Conservation (phyloP, 37 sponge, comb jelly and placozoan species). For the Theonella swinhoei region DNA sequence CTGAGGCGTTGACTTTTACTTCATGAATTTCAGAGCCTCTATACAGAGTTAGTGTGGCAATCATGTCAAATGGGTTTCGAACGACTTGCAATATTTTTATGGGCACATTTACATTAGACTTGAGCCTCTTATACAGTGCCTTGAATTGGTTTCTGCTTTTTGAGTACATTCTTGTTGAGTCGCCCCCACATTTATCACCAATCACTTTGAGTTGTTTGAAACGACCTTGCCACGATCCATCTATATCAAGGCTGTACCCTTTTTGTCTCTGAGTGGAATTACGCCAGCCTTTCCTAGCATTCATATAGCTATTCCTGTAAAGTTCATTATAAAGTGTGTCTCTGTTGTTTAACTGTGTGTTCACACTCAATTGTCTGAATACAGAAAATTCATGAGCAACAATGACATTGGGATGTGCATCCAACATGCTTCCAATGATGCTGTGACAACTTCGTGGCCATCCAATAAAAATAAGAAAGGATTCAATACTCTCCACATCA, state of each 20-base stretch:
- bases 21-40: conserved; percentile 8
- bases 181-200: conserved; percentile 54
- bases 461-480: conserved; percentile 35
- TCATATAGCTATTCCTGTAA: conserved; percentile 31
- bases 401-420: conserved; percentile 41
- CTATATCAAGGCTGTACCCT: conserved; percentile 37
- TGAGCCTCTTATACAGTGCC: not conserved
- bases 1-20: conserved; percentile 8
- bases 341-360: not conserved
- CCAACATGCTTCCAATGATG: conserved; percentile 34
- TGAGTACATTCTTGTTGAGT: conserved; percentile 23
- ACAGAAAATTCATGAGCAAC: conserved; percentile 35
- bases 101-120: conserved; percentile 8
- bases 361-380: not conserved
- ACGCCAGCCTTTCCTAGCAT: conserved; percentile 21
- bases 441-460: conserved; percentile 47
- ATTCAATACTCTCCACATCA: not conserved
- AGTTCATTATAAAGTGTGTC: conserved; percentile 19
- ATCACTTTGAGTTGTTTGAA: conserved; percentile 40
- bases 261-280: conserved; percentile 3
- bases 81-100: conserved; percentile 41
- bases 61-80: conserved; percentile 66
- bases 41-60: conserved; percentile 62
- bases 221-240: conserved; percentile 51
- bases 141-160: not conserved